Evolutionary conservation across 2,113 vertebrate species (phyloP).

Genomic region (Chlamydotis undulata): DNA sequence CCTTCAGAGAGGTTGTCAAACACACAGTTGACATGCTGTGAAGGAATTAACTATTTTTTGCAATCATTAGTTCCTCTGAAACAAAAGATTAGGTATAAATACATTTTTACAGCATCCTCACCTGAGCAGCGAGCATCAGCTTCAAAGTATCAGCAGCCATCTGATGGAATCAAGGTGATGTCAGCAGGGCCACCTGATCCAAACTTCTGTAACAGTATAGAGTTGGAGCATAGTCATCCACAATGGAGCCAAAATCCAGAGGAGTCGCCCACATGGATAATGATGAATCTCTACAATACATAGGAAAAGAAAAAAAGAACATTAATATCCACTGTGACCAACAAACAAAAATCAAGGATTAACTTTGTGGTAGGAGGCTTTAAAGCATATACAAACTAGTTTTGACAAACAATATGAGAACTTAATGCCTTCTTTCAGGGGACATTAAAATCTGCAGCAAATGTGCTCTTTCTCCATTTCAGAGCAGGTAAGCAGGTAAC

Average conservation of each 20-base stretch:
- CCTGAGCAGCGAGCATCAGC: neutral
- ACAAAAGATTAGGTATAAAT: neutral
- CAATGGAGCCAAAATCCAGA: neutral
- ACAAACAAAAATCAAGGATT: neutral
- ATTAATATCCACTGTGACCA: neutral
- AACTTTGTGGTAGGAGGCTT: neutral
- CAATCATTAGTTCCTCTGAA: neutral
- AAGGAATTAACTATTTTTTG: neutral
- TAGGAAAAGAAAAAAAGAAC: neutral
- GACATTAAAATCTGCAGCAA: neutral
- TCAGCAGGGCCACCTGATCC: neutral
- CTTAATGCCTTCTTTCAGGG: neutral
- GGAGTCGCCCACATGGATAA: neutral
- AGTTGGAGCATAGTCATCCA: neutral
- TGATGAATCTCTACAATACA: neutral
- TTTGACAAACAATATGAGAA: neutral
- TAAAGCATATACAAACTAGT: neutral
- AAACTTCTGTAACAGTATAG: neutral
- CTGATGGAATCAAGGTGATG: neutral
- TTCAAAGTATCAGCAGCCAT: accelerated
- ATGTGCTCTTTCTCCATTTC: neutral
- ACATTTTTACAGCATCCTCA: neutral
- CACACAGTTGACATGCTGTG: neutral
- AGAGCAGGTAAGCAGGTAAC: neutral
- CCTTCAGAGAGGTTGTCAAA: neutral